Evolutionary conservation across 1,140 invertebrate genomes (phyloP), one percentile per base, ranked within the genome.

Genomic region (Hormaphis cornu): DNA sequence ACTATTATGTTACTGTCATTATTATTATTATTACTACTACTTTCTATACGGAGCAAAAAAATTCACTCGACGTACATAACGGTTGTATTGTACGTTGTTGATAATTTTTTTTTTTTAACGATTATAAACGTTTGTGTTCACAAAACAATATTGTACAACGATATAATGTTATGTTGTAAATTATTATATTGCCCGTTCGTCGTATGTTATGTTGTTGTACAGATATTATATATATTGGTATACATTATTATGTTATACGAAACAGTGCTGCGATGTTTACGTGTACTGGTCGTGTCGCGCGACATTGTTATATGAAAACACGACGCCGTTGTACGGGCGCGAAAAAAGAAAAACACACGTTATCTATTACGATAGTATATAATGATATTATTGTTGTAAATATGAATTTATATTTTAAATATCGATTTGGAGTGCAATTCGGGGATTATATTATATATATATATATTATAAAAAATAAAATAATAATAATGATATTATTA

Each of bases 341-440:
- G n/a, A n/a, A n/a, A n/a, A n/a, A n/a, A n/a, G 12, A 37, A 56
- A 37, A 22, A 37, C 14, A 20, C 9, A 37, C 37, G 54, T 56
- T 56, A 56, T 56, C 54, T 56, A 56, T 56, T 56, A 56, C n/a
- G n/a, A n/a, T n/a, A n/a, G n/a, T 24, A 16, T 37, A 56, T 56
- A 56, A 56, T 37, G n/a, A n/a, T n/a, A n/a, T n/a, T n/a, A n/a
- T n/a, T n/a, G n/a, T 37, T 56, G 54, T 56, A 56, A 24, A 56
- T 56, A 56, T 37, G n/a, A 22, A 37, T 56, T 37, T 37, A 37
- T 56, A 37, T 37, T 37, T 56, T 12, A 61, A 61, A 59, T 44
- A 44, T 30, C 59, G 40, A 48, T 66, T 66, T 48, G 28, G 59
- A 66, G 44, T 48, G 59, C 59, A 66, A 66, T 66, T 50, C 33